phyloP scores from a whole-genome alignment of 2,797 vertebrate species.

The Monodelphis domestica region DNA sequence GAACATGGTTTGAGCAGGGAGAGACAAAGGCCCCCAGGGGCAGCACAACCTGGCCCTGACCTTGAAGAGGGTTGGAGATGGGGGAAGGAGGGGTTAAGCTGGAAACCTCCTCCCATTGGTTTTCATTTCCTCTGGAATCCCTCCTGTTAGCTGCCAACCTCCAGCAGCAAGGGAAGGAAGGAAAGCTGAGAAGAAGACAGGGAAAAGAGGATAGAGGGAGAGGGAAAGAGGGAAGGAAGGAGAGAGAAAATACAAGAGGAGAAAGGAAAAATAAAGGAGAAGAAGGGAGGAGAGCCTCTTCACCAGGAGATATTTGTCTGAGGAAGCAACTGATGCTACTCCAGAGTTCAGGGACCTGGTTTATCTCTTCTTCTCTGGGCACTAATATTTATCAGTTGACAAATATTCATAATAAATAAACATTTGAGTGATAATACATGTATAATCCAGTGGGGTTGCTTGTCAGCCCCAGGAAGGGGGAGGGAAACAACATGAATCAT shows the following conservation, averaged over 20 bases:
- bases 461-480: too few species aligned
- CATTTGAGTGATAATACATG: too few species aligned
- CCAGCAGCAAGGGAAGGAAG: neutral
- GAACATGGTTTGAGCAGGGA: conserved; percentile 87
- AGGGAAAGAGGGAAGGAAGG: neutral
- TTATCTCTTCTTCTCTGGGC: neutral
- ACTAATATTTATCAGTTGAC: neutral
- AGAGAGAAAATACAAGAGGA: neutral
- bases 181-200: neutral
- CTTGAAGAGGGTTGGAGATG: conserved; percentile 73
- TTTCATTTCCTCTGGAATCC: conserved; percentile 56
- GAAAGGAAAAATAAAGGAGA: neutral
- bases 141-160: conserved; percentile 32
- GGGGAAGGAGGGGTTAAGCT: conserved; percentile 61
- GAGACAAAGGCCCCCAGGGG: conserved; percentile 88
- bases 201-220: neutral
- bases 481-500: too few species aligned
- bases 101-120: neutral
- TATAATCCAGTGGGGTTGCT: too few species aligned
- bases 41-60: conserved; percentile 84
- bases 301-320: neutral
- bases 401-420: too few species aligned
- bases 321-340: neutral
- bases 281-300: neutral
- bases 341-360: neutral